phyloP scores from a whole-genome alignment of 2,888 invertebrate species.

The Odontocolon sp. region DNA sequence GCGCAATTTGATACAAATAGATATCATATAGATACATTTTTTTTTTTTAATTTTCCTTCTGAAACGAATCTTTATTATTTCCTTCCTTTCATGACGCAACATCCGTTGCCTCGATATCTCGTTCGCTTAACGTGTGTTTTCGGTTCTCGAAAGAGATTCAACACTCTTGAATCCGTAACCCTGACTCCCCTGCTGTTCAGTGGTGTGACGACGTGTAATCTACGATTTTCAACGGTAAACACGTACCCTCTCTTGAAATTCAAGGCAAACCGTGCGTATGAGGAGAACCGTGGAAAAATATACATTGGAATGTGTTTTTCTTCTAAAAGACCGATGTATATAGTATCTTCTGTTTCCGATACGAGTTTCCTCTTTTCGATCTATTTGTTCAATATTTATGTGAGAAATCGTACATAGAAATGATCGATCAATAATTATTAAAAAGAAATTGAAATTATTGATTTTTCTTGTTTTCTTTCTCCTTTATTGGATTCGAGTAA shows the following conservation, averaged over 20 bases:
- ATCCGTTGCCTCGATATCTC: not conserved
- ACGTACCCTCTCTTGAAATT: not conserved
- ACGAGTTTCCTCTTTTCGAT: not conserved
- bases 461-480: no score
- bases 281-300: not conserved
- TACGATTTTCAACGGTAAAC: not conserved
- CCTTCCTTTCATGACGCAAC: not conserved
- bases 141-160: not conserved
- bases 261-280: not conserved
- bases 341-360: no score
- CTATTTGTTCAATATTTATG: not conserved
- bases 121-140: not conserved
- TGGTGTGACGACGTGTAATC: slow-evolving; percentile 19
- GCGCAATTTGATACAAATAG: no score
- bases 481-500: no score
- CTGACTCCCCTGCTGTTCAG: slow-evolving; percentile 37
- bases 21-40: no score
- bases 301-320: not conserved
- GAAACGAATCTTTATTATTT: no score
- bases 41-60: no score
- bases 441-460: no score
- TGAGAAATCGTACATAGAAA: not conserved
- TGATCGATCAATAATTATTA: not conserved
- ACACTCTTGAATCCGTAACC: slow-evolving; percentile 13
- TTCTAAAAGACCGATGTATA: not conserved